Evolutionary conservation across 2,797 vertebrate genomes (phyloP), one percentile per base, ranked within the genome.

Genomic region (Hydrocynus forskahlii): DNA sequence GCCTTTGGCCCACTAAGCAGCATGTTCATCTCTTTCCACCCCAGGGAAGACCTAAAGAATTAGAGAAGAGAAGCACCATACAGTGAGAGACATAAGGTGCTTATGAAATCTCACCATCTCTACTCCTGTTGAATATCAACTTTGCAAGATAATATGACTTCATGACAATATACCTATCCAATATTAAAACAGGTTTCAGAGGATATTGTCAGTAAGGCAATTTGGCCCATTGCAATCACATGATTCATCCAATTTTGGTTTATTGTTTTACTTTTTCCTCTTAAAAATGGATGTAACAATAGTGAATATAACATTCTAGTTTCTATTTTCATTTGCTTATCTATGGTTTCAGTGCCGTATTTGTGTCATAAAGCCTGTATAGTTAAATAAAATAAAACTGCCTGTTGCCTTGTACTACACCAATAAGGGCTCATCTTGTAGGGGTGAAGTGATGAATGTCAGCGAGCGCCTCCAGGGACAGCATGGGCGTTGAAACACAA

Each of bases 11-110:
- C 86, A 82, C 88, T 76, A 85, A 87, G 85, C 85, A 92, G 91
- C 87, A 91, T 91, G 86, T 84, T 88, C 87, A 82, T 79, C 90
- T 89, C 90, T 91, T 84, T 85, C 81, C 86, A 3, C 85, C 90
- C 88, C 52, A 78, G 89, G 91, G 92, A 92, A 86, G 88, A 91
- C 90, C 90, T 92, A 91, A 84, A 85, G 62, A 89, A 91, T 92
- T 92, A 92, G 87, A 91, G 71, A 79, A 68, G 38, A 76, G 55
- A 9, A 70, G 70, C 54, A 17, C 48, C 29, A 66, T 43, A 75
- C 50, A 79, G 38, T 55, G 21, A 29, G 66, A 55, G 60, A 68
- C 62, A 75, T 25, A 38, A 70, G 45, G 21, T 77, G 21, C 38
- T 59, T 54, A 40, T 17, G 16, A 76, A 78, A 45, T 16, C 23